Evolutionary conservation across 2,113 vertebrate genomes (phyloP).

Genomic region (Prunella fulvescens): DNA sequence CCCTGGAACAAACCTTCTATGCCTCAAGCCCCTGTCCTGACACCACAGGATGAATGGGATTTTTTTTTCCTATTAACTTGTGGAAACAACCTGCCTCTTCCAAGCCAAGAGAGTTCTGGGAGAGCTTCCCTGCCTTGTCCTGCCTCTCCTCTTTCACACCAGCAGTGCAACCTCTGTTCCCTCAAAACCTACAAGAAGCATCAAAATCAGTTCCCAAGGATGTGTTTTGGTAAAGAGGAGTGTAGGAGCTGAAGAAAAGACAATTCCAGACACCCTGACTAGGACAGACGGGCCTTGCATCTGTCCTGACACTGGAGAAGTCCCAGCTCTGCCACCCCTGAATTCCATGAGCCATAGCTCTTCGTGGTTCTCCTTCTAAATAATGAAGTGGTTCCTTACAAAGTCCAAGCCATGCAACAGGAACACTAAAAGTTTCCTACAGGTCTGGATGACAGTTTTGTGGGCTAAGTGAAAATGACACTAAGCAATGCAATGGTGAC

Average conservation of each 20-base stretch:
- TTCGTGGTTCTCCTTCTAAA: not conserved
- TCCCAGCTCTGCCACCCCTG: not conserved
- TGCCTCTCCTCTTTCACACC: not conserved
- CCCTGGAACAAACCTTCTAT: not conserved
- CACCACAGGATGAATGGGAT: not conserved
- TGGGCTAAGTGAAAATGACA: not conserved
- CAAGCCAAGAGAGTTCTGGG: not conserved
- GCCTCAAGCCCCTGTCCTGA: not conserved
- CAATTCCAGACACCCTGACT: not conserved
- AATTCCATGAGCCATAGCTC: not conserved
- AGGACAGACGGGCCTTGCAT: not conserved
- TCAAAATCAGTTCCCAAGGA: not conserved
- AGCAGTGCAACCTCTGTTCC: not conserved
- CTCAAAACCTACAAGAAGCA: not conserved
- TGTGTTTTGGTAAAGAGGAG: not conserved
- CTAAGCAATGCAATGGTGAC: not conserved
- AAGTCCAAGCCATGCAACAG: not conserved
- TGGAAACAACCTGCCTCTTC: not conserved
- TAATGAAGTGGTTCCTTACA: not conserved
- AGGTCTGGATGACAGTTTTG: not conserved
- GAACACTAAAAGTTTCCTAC: not conserved
- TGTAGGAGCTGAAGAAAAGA: not conserved
- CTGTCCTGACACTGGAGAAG: not conserved
- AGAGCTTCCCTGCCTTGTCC: not conserved
- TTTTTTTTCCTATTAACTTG: not conserved